A percentile compares a stretch with the other conserved stretches of the same genome.
These are phyloP conservation scores for Seladonia tumulorum DNA, from an alignment of 2,888 invertebrate genomes.

Conservation along the genomic window DNA sequence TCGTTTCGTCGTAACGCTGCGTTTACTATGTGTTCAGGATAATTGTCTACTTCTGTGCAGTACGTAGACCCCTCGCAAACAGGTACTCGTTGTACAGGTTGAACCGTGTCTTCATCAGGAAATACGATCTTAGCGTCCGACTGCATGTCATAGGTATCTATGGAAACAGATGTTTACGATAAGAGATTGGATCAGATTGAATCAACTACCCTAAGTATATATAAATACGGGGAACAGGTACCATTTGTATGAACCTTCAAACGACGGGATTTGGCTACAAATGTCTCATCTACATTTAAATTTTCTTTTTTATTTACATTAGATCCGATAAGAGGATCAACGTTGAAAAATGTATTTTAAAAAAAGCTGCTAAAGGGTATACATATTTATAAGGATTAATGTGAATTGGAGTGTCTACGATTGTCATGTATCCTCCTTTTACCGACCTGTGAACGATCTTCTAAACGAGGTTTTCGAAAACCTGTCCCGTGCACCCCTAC, in stretches of 20 bases:
- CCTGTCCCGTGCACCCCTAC: background rate
- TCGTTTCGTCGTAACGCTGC: slow-evolving; percentile 64
- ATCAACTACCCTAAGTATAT: background rate
- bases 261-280: too few relatives aligned
- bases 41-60: slow-evolving; percentile 71
- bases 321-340: too few relatives aligned
- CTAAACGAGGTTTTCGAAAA: background rate
- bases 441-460: background rate
- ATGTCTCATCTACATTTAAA: too few relatives aligned
- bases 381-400: too few relatives aligned
- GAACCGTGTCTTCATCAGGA: slow-evolving; percentile 62
- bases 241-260: too few relatives aligned
- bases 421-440: background rate
- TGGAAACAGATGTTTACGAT: background rate
- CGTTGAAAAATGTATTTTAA: too few relatives aligned
- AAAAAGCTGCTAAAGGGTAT: too few relatives aligned
- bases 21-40: slow-evolving; percentile 74
- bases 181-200: background rate
- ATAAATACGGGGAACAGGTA: too few relatives aligned
- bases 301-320: too few relatives aligned
- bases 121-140: slow-evolving; percentile 74
- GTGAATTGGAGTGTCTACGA: too few relatives aligned
- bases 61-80: slow-evolving; percentile 71
- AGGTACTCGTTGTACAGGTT: slow-evolving; percentile 27
- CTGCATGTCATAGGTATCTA: background rate